Evolutionary conservation across 1,140 invertebrate species (phyloP), one percentile per base, ranked within the genome.

Genomic region (Drosophila erecta): DNA sequence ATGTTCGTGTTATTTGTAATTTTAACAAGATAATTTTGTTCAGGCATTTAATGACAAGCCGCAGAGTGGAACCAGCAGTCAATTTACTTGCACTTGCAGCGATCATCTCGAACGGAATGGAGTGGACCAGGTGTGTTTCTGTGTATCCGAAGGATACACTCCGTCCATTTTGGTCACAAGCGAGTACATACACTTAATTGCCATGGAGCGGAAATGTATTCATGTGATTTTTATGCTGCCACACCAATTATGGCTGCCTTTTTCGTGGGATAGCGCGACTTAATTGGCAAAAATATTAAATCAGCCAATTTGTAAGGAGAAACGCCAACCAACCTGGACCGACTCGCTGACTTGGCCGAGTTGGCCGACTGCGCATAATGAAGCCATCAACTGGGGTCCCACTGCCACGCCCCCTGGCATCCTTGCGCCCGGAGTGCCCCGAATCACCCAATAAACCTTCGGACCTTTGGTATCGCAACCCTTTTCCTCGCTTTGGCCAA

Each of bases 1-100:
- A 77, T 84, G 83, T 87, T 91, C 90, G 79, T 91, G 90, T 91
- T 91, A 91, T 91, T 91, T 91, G 90, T 91, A 91, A 91, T 91
- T 91, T 91, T 91, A 91, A 91, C 90, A 91, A 91, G 90, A 91
- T 91, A 91, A 91, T 91, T 91, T 91, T 91, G 77, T 90, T 91
- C 87, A 76, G 85, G 86, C 86, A 91, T 91, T 91, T 91, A 91
- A 91, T 91, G 90, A 84, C 84, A 76, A 70, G 73, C 57, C 58
- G 60, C 37, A 35, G 57, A 64, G 67, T 59, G 14, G 72, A 58
- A 38, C 51, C 64, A 33, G 44, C 72, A 76, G 71, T 75, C 72
- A 75, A 75, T 75, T 75, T 75, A 76, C 59, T 58, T 64, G 71
- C 71, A 79, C 70, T 84, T 84, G 60, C 64, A 50, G 22, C 57